phyloP scores from a whole-genome alignment of 2,888 invertebrate genomes.

The Drosophila algonquin region DNA sequence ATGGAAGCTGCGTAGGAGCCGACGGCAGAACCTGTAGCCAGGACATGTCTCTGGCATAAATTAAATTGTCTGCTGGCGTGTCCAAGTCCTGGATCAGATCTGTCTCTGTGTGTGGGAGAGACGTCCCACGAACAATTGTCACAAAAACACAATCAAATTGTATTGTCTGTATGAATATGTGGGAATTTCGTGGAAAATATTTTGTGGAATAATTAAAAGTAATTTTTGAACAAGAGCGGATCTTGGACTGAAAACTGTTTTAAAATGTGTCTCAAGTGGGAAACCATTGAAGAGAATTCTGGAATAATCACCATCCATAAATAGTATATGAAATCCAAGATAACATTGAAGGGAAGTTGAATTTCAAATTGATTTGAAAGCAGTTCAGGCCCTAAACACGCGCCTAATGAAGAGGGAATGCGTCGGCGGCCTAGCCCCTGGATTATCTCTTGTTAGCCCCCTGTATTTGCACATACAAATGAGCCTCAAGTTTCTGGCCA shows the following conservation, averaged over 20 bases:
- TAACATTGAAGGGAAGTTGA: neutral
- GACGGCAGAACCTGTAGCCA: neutral
- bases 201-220: neutral
- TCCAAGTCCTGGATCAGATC: neutral
- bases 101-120: neutral
- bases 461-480: conserved; percentile 27
- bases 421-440: neutral
- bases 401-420: conserved; percentile 19
- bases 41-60: neutral
- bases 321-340: neutral
- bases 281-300: neutral
- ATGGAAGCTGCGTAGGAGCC: neutral
- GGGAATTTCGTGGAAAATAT: neutral
- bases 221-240: neutral
- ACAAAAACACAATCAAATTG: neutral
- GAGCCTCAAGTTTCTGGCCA: conserved; percentile 11
- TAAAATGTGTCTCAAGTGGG: too few species aligned
- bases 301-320: neutral
- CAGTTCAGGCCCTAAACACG: neutral
- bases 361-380: neutral
- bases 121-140: too few species aligned
- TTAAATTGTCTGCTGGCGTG: neutral
- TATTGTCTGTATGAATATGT: neutral
- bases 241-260: too few species aligned
- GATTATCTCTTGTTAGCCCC: conserved; percentile 3